These are phyloP conservation scores for Octonoba sinensis DNA, from an alignment of 2,888 invertebrate genomes.

Conservation along the genomic window DNA sequence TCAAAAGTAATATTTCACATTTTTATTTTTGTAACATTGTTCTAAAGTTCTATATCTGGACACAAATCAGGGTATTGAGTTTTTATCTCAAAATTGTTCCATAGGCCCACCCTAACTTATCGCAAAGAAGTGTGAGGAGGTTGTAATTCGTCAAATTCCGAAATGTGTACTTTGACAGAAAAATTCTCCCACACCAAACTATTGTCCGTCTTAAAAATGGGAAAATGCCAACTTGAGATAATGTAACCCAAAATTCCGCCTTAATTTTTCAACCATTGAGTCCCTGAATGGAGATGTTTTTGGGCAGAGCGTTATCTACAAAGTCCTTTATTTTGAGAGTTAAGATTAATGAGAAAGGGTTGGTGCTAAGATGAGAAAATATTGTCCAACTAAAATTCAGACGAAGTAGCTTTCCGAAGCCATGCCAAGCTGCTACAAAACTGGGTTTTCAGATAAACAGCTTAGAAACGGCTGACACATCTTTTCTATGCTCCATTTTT, in stretches of 20 bases:
- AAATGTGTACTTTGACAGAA: too few relatives aligned
- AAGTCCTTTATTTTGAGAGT: conserved; percentile 56
- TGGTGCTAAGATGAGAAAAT: conserved; percentile 47
- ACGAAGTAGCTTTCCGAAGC: conserved; percentile 26
- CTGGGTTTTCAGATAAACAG: conserved; percentile 58
- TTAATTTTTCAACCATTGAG: conserved; percentile 56
- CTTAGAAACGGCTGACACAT: conserved; percentile 44
- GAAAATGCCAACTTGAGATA: too few relatives aligned
- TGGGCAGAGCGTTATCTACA: conserved; percentile 55
- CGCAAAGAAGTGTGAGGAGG: too few relatives aligned
- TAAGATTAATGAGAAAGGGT: conserved; percentile 41
- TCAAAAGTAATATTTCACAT: too few relatives aligned
- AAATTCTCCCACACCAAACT: too few relatives aligned
- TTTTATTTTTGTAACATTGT: too few relatives aligned
- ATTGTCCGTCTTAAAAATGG: too few relatives aligned
- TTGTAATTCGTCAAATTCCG: too few relatives aligned
- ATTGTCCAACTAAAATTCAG: conserved; percentile 36
- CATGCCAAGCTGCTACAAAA: conserved; percentile 59
- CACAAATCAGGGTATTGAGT: too few relatives aligned
- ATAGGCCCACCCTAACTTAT: too few relatives aligned
- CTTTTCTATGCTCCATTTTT: conserved; percentile 56
- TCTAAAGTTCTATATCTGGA: too few relatives aligned
- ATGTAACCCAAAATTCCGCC: conserved; percentile 3
- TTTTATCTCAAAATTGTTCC: too few relatives aligned
- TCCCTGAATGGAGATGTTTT: conserved; percentile 47